Base-by-base conservation (phyloP, 1,140 invertebrate genomes). In the Polyergus mexicanus region DNA sequence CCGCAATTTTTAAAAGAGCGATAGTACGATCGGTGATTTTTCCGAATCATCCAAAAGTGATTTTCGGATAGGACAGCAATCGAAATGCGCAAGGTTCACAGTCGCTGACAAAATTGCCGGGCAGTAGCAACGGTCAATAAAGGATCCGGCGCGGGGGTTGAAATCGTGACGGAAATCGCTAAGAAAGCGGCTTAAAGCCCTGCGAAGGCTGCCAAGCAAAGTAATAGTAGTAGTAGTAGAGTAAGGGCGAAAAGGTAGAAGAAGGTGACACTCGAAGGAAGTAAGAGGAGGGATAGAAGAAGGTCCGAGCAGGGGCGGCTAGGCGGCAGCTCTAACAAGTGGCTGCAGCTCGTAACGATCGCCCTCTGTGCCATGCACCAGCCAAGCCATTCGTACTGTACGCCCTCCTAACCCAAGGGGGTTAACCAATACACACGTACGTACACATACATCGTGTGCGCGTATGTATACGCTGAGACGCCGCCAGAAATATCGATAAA, bases 321-420 rank as follows among this genome's bases (percentile, higher is more conserved):
- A 91, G 90, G 90, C 90, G 56, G 81, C 47, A 78, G 90, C 84
- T 91, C 90, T 91, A 91, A 91, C 90, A 91, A 91, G 90, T 91
- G 90, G 90, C 87, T 88, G 90, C 80, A 91, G 86, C 80, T 83
- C 89, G 90, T 91, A 91, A 91, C 90, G 90, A 91, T 91, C 90
- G 90, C 60, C 66, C 85, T 85, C 88, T 86, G 63, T 91, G 89
- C 87, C 89, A 85, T 90, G 89, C 89, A 91, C 84, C 78, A 88
- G 84, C 90, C 86, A 86, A 77, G 60, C 41, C 60, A 78, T 62
- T 78, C 84, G 71, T 41, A 63, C 58, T 47, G 76, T 54, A 71
- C 86, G 60, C 86, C 87, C 78, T 89, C 85, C 84, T 63, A 77
- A 86, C 66, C 69, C 84, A 77, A 88, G 88, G 80, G 81, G 81